Evolutionary conservation across 2,888 invertebrate species (phyloP).

Genomic region (Chaitophorus viminalis): DNA sequence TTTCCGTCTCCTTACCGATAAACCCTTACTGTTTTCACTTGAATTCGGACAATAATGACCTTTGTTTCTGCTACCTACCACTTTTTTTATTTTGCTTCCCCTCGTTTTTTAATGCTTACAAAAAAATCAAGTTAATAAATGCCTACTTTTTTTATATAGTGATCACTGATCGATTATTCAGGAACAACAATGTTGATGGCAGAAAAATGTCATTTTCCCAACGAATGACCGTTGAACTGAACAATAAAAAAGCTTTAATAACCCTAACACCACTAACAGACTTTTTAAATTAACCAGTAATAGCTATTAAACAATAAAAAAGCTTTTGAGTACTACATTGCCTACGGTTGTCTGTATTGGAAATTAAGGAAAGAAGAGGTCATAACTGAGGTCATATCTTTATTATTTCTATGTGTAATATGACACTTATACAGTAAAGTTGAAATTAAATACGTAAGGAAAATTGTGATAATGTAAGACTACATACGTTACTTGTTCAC

Average conservation of each 20-base stretch:
- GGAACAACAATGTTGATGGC: background rate
- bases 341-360: background rate
- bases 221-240: background rate
- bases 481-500: too few relatives aligned
- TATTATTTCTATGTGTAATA: background rate
- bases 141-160: slow-evolving; percentile 3
- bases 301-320: slow-evolving; percentile 1
- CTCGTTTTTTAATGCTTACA: slow-evolving; percentile 19
- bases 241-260: slow-evolving; percentile 17
- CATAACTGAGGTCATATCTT: background rate
- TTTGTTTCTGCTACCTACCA: slow-evolving; percentile 41
- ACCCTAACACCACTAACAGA: background rate
- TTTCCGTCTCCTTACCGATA: slow-evolving; percentile 30
- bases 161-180: slow-evolving; percentile 48
- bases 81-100: background rate
- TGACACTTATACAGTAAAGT: background rate
- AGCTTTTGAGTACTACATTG: background rate
- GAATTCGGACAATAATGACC: slow-evolving; percentile 41
- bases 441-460: background rate
- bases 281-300: slow-evolving; percentile 26
- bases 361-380: background rate
- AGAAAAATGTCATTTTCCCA: slow-evolving; percentile 13
- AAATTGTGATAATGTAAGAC: background rate
- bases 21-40: slow-evolving; percentile 35
- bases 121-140: slow-evolving; percentile 50